phyloP scores from a whole-genome alignment of 2,888 invertebrate genomes.

The Drosophila robusta region DNA sequence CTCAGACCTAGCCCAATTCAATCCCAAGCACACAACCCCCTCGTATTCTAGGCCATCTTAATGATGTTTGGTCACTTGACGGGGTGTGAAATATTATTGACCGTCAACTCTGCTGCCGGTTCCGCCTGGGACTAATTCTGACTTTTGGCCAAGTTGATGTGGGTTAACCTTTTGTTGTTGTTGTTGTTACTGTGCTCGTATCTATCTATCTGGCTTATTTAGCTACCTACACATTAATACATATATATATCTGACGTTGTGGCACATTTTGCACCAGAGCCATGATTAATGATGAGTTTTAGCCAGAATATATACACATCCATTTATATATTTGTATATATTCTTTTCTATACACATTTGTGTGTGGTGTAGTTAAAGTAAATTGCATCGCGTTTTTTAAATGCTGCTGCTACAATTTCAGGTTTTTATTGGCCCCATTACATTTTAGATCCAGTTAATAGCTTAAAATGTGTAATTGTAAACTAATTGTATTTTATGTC shows the following conservation, averaged over 20 bases:
- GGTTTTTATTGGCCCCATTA: conserved; percentile 4
- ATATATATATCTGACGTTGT: conserved; percentile 9
- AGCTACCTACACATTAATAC: background rate
- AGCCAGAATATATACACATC: background rate
- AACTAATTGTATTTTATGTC: conserved; percentile 7
- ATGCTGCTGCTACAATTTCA: background rate
- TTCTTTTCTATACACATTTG: background rate
- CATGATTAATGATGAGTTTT: conserved; percentile 53
- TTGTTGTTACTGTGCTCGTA: conserved; percentile 3
- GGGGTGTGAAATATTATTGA: conserved; percentile 64
- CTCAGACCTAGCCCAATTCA: conserved; percentile 10
- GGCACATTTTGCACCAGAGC: conserved; percentile 35
- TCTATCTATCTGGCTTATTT: conserved; percentile 19
- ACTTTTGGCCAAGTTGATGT: conserved; percentile 44
- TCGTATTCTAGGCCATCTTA: conserved; percentile 41
- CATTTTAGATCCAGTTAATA: conserved; percentile 1
- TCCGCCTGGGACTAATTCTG: conserved; percentile 13
- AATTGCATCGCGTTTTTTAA: background rate
- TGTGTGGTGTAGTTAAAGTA: background rate
- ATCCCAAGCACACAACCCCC: background rate
- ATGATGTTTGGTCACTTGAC: conserved; percentile 60
- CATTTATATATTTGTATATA: background rate
- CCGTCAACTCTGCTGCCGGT: conserved; percentile 25
- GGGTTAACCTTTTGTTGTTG: conserved; percentile 20
- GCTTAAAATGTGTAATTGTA: conserved; percentile 2